Percentiles rank a stretch among this genome's conserved stretches.
Evolutionary conservation across 2,113 vertebrate genomes (phyloP).

Genomic region (Spea bombifrons): DNA sequence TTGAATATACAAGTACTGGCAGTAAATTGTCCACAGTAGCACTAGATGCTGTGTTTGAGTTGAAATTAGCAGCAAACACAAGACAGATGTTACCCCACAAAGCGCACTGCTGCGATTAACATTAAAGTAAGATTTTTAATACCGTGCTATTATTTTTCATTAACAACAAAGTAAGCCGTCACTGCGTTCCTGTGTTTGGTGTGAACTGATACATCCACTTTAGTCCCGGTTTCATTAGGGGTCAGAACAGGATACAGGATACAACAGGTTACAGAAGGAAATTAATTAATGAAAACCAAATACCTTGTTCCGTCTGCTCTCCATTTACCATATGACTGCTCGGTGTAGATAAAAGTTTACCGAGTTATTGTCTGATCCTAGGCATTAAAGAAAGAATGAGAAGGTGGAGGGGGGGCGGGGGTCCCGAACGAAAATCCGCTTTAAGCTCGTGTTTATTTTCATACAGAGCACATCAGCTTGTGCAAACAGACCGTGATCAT

Average conservation of each 20-base stretch:
- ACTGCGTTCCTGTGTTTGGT: constrained; percentile 56
- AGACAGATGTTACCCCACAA: constrained; percentile 74
- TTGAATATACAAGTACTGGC: constrained; percentile 49
- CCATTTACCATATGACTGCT: constrained; percentile 58
- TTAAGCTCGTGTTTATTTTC: constrained; percentile 1
- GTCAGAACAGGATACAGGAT: constrained; percentile 68
- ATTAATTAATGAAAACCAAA: constrained; percentile 76
- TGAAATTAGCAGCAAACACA: constrained; percentile 69
- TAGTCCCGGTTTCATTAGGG: constrained; percentile 55
- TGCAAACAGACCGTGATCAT: constrained; percentile 23
- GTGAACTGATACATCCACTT: constrained; percentile 72
- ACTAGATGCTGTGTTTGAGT: constrained; percentile 60
- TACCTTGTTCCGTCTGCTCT: constrained; percentile 55
- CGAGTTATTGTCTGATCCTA: constrained; percentile 50
- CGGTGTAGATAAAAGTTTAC: constrained; percentile 53
- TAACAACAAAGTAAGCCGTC: constrained; percentile 68
- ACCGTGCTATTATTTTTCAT: constrained; percentile 81
- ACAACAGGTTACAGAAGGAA: constrained; percentile 72
- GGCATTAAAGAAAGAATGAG: constrained; percentile 47
- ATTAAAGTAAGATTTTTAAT: constrained; percentile 71
- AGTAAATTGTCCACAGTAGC: constrained; percentile 54
- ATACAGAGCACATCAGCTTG: constrained; percentile 17
- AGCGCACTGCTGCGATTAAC: constrained; percentile 67
- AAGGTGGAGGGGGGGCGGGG: constrained; percentile 29
- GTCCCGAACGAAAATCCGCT: constrained; percentile 43